Evolutionary conservation across 2,113 vertebrate genomes (phyloP).

Genomic region (Cariama cristata): DNA sequence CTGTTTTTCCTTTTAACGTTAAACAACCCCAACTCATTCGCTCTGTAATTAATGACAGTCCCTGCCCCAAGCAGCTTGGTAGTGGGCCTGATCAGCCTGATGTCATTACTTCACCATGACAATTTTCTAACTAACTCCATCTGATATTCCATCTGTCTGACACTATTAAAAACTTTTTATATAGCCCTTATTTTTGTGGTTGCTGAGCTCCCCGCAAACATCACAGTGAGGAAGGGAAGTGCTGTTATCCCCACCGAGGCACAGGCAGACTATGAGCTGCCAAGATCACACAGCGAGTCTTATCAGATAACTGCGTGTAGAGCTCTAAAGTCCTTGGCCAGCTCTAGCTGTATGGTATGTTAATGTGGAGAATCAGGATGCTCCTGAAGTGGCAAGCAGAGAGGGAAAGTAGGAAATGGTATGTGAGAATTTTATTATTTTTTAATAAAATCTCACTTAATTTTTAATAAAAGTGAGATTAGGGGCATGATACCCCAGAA

Average conservation of each 20-base stretch:
- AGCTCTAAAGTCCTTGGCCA: background rate
- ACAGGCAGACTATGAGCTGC: background rate
- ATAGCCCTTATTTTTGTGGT: constrained; percentile 4
- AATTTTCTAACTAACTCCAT: constrained; percentile 57
- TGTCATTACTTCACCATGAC: constrained; percentile 56
- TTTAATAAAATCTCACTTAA: constrained; percentile 40
- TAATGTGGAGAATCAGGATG: background rate
- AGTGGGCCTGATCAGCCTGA: constrained; percentile 55
- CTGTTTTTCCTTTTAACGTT: rapidly evolving
- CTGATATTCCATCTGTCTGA: constrained; percentile 59
- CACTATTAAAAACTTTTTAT: constrained; percentile 50
- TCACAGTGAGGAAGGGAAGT: constrained; percentile 29
- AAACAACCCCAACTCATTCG: background rate
- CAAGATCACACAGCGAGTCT: background rate
- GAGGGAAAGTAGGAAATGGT: background rate
- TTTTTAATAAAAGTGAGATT: constrained; percentile 47
- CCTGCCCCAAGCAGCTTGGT: constrained; percentile 58
- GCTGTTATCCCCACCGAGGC: background rate
- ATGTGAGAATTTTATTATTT: background rate
- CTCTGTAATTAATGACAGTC: constrained; percentile 45
- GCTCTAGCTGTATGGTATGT: background rate
- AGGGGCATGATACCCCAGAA: background rate
- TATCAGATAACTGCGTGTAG: background rate
- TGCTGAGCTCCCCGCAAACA: background rate
- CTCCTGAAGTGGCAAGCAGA: background rate